A percentile compares a stretch with the other conserved stretches of the same genome.
These are phyloP conservation scores for Drusus annulatus DNA, from an alignment of 1,140 invertebrate species.

Conservation along the genomic window DNA sequence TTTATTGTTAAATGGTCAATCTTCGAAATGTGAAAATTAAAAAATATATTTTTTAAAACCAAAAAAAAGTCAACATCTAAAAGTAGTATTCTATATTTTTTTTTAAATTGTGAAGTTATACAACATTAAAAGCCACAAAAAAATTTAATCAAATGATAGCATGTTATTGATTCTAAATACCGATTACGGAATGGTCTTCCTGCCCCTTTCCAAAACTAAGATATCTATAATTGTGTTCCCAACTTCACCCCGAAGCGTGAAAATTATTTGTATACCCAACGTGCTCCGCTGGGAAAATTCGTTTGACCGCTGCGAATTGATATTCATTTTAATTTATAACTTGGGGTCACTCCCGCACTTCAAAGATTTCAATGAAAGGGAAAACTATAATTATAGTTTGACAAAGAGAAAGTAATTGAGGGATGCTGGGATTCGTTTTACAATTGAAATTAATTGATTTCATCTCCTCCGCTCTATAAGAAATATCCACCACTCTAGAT, in stretches of 20 bases:
- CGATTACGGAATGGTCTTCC: not conserved
- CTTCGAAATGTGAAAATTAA: too few relatives aligned
- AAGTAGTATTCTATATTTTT: too few relatives aligned
- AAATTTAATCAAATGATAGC: not conserved
- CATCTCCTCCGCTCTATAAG: conserved; percentile 15
- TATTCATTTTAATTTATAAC: conserved; percentile 59
- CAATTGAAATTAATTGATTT: conserved; percentile 60
- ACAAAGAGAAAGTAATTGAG: conserved; percentile 59
- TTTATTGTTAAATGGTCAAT: too few relatives aligned
- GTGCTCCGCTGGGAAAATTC: conserved; percentile 43
- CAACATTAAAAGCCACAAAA: not conserved
- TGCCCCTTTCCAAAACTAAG: not conserved
- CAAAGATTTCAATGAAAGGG: conserved; percentile 49
- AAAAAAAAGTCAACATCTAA: too few relatives aligned
- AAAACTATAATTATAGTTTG: conserved; percentile 58
- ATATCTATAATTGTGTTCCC: conserved; percentile 10
- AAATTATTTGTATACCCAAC: conserved; percentile 47
- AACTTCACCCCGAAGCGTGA: conserved; percentile 34
- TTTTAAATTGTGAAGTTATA: not conserved
- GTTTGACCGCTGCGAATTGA: conserved; percentile 47
- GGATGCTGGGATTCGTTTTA: conserved; percentile 46
- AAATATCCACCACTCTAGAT: conserved; percentile 22
- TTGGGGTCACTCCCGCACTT: conserved; percentile 53
- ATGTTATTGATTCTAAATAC: not conserved
- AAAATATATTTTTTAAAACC: too few relatives aligned